A percentile compares a stretch with the other conserved stretches of the same genome.
Evolutionary conservation across 2,888 invertebrate genomes (phyloP).

Genomic region (Amitus sp.): DNA sequence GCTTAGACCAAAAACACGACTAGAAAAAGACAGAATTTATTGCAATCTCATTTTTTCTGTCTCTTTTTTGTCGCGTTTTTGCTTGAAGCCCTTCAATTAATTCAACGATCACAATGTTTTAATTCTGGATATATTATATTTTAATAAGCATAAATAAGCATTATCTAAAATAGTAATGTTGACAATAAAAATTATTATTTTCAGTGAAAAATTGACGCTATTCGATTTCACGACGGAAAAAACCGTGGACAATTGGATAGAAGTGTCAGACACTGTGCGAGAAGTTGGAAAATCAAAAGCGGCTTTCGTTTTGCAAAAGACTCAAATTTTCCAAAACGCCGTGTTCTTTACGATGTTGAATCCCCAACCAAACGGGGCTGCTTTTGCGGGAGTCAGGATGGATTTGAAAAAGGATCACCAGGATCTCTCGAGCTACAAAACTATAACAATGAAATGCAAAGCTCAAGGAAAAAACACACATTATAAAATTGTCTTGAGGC

Average conservation of each 20-base stretch:
- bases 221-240: slow-evolving; percentile 71
- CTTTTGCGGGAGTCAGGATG: slow-evolving; percentile 73
- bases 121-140: too few species aligned
- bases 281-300: slow-evolving; percentile 76
- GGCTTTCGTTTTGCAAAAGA: slow-evolving; percentile 70
- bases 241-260: slow-evolving; percentile 70
- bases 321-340: slow-evolving; percentile 71
- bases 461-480: slow-evolving; percentile 71
- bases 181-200: slow-evolving; percentile 4
- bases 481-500: slow-evolving; percentile 72
- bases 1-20: too few species aligned
- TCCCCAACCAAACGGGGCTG: slow-evolving; percentile 76
- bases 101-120: too few species aligned
- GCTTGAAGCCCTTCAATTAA: too few species aligned
- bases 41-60: too few species aligned
- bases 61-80: too few species aligned
- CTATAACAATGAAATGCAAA: slow-evolving; percentile 69
- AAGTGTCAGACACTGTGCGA: slow-evolving; percentile 74
- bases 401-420: slow-evolving; percentile 64
- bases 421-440: slow-evolving; percentile 65
- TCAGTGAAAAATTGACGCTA: slow-evolving; percentile 49
- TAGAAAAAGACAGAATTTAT: too few species aligned
- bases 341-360: slow-evolving; percentile 74
- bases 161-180: too few species aligned
- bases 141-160: too few species aligned